Conservation (phyloP, 1,140 invertebrate genomes). For the Vanessa tameamea region DNA sequence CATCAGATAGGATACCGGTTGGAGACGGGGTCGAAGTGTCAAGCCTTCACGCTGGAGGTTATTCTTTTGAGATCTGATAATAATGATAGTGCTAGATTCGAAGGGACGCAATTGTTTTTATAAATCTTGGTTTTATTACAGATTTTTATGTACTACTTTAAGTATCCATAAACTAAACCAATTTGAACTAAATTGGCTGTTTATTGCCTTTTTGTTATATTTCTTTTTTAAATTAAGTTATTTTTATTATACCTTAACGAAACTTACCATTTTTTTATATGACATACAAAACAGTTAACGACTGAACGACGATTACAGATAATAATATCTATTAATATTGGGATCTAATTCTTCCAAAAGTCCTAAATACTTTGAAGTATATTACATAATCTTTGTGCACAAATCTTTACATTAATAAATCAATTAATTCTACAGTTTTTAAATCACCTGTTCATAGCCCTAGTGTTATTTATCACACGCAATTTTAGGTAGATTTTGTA, state of each 20-base stretch:
- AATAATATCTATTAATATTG: too few species aligned
- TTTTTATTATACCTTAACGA: neutral
- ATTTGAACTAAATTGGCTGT: neutral
- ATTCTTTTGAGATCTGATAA: neutral
- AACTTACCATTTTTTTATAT: too few species aligned
- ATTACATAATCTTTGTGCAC: too few species aligned
- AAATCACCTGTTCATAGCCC: too few species aligned
- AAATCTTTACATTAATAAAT: too few species aligned
- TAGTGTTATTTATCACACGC: too few species aligned
- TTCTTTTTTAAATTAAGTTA: neutral
- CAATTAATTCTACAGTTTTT: too few species aligned
- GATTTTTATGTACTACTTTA: slow-evolving; percentile 1
- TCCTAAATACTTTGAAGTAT: too few species aligned
- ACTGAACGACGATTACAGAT: too few species aligned
- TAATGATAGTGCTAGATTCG: slow-evolving; percentile 2
- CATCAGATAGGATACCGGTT: slow-evolving; percentile 57
- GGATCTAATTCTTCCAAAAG: too few species aligned
- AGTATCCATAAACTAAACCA: neutral
- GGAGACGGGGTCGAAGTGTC: slow-evolving; percentile 9
- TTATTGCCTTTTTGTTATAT: slow-evolving; percentile 2
- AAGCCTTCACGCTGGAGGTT: neutral
- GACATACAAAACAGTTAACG: too few species aligned
- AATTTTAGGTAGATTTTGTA: too few species aligned
- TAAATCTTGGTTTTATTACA: slow-evolving; percentile 3
- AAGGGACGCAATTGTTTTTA: neutral